Evolutionary conservation across 2,888 invertebrate genomes (phyloP), one percentile per base, ranked within the genome.

Genomic region (Calliopum simillimum): DNA sequence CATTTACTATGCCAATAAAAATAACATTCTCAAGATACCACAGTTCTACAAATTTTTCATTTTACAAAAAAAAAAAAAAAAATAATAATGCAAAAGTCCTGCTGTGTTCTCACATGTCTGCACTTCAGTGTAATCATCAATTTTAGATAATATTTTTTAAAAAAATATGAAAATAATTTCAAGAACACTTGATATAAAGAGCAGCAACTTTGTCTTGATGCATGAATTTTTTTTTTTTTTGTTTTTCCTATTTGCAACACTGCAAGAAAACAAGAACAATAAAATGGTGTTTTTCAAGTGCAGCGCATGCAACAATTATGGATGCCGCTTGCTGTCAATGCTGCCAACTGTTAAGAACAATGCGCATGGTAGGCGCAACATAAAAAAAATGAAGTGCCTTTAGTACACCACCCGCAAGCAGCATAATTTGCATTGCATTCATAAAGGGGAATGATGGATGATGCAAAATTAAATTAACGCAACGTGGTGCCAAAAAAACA

Each of bases 401-500:
- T 8, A 33, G 33, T 33, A 8, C 33, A 14, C n/a, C 33, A n/a
- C 61, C 43, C 46, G 44, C 19, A 44, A 23, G 43, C 14, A 46
- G 61, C 19, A 46, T 61, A 61, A 61, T 61, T 61, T 61, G 61
- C 61, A 61, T n/a, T 53, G 33, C 53, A 2, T 44, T 66, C 46
- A 46, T 44, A 55, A 25, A 46, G 55, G 55, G n/a, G n/a, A n/a
- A n/a, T 8, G 33, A 33, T 33, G 33, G 55, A 43, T 53, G 55
- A 23, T 46, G 44, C 16, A 56, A 56, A 47, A 80, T 79, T 77
- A 73, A 80, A 79, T 80, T 77, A 80, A 73, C 66, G 56, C 78
- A 77, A 81, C 81, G 81, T 80, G 80, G 80, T 81, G 78, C 75
- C 75, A 71, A 79, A 80, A 63, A 81, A 78, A 80, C 80, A 81